A percentile compares a stretch with the other conserved stretches of the same genome.
Evolutionary conservation across 92 coral and sea anemone species (phyloP).

Genomic region (Virgularia gustaviana): DNA sequence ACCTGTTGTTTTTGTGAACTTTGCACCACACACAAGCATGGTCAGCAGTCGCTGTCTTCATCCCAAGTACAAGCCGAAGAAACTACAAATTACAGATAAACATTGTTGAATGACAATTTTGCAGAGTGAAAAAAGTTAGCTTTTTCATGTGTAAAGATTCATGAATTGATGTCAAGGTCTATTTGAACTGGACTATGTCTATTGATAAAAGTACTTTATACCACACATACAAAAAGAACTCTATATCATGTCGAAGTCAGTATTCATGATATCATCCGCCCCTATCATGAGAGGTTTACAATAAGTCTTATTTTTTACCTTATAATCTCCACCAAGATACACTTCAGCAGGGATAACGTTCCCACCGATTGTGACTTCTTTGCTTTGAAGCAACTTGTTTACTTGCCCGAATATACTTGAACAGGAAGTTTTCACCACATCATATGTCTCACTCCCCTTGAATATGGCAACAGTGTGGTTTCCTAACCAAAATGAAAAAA

Average conservation of each 20-base stretch:
- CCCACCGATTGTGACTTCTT: constrained; percentile 38
- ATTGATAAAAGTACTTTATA: too few species aligned
- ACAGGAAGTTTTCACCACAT: constrained; percentile 44
- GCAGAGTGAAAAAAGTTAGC: too few species aligned
- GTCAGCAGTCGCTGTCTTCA: constrained; percentile 27
- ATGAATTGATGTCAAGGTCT: too few species aligned
- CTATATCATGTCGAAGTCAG: too few species aligned
- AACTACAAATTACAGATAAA: too few species aligned
- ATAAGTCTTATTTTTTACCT: too few species aligned
- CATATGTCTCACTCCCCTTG: constrained; percentile 42
- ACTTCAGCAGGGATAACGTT: constrained; percentile 39
- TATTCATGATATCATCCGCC: too few species aligned
- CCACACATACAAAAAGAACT: too few species aligned
- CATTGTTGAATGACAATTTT: too few species aligned
- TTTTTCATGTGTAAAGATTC: too few species aligned
- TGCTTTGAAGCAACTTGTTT: constrained; percentile 28
- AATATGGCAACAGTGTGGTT: constrained; percentile 46
- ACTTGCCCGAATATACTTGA: constrained; percentile 24
- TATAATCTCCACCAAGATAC: constrained; percentile 47
- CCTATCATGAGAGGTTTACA: too few species aligned
- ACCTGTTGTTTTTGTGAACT: constrained; percentile 40
- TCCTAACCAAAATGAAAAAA: constrained; percentile 4
- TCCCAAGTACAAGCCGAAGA: constrained; percentile 18
- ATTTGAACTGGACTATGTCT: too few species aligned
- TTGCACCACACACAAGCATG: constrained; percentile 39